Percentiles rank a stretch among this genome's conserved stretches.
Conservation (phyloP, 2,113 vertebrate species). For the Amia ocellicauda region DNA sequence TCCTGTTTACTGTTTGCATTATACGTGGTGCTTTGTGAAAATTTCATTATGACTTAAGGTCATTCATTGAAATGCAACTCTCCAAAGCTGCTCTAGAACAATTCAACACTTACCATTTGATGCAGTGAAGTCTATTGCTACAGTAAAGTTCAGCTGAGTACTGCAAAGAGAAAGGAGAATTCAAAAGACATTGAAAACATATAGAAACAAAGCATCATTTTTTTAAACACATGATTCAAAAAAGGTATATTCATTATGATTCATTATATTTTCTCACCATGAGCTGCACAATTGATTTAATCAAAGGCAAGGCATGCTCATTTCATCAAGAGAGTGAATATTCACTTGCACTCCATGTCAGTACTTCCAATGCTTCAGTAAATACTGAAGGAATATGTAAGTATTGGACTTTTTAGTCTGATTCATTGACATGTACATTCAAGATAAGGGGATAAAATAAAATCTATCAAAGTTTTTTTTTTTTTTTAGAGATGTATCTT, state of each 20-base stretch:
- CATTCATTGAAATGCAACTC: too few species aligned
- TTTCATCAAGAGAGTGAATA: background rate
- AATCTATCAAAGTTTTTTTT: too few species aligned
- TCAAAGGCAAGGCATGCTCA: background rate
- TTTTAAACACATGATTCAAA: conserved; percentile 1
- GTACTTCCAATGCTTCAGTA: too few species aligned
- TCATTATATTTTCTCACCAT: background rate
- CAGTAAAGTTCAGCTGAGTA: conserved; percentile 96
- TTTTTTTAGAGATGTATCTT: too few species aligned
- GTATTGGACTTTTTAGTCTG: too few species aligned
- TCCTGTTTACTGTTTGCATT: too few species aligned
- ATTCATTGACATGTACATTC: too few species aligned
- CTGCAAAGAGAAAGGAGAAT: conserved; percentile 56
- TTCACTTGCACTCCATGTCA: background rate
- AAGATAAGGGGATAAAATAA: too few species aligned
- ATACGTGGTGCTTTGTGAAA: too few species aligned
- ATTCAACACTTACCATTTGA: conserved; percentile 82
- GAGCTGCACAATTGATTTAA: background rate
- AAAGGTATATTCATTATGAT: background rate
- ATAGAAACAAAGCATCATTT: background rate
- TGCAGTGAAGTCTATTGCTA: conserved; percentile 96
- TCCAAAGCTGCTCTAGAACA: background rate
- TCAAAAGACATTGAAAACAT: conserved; percentile 7
- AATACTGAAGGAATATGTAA: too few species aligned
- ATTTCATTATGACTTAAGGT: too few species aligned